These are phyloP conservation scores for Pinctada fucata DNA, from an alignment of 2,888 invertebrate genomes.

Conservation along the genomic window DNA sequence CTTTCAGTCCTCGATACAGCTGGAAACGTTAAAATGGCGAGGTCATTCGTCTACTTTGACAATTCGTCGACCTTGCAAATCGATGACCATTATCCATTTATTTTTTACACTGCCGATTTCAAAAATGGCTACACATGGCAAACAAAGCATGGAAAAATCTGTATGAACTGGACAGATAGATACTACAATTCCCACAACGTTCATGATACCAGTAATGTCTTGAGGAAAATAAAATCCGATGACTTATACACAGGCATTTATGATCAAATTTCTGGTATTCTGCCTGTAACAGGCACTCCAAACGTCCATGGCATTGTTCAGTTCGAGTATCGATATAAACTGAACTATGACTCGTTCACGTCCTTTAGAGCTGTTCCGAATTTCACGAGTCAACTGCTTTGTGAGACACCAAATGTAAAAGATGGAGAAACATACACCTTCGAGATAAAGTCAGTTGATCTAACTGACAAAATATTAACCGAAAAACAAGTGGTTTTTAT, in stretches of 20 bases:
- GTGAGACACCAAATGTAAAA: slow-evolving; percentile 27
- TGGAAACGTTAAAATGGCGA: slow-evolving; percentile 37
- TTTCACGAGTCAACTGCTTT: slow-evolving; percentile 41
- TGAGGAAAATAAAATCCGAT: slow-evolving; percentile 36
- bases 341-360: neutral
- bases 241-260: slow-evolving; percentile 43
- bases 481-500: slow-evolving; percentile 47
- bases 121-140: slow-evolving; percentile 46
- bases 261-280: slow-evolving; percentile 43
- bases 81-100: neutral
- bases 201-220: slow-evolving; percentile 32
- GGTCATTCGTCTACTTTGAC: slow-evolving; percentile 48
- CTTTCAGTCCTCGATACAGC: slow-evolving; percentile 44
- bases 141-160: slow-evolving; percentile 40
- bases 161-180: slow-evolving; percentile 44
- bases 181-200: slow-evolving; percentile 41
- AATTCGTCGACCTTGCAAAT: slow-evolving; percentile 37
- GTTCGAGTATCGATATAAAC: slow-evolving; percentile 24
- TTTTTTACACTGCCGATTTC: neutral
- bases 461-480: slow-evolving; percentile 39
- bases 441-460: slow-evolving; percentile 45
- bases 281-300: slow-evolving; percentile 48
- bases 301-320: slow-evolving; percentile 47
- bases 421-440: slow-evolving; percentile 52
- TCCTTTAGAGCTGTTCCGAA: slow-evolving; percentile 37